Evolutionary conservation across 2,797 vertebrate genomes (phyloP).

Genomic region (Enteromius anoplus): DNA sequence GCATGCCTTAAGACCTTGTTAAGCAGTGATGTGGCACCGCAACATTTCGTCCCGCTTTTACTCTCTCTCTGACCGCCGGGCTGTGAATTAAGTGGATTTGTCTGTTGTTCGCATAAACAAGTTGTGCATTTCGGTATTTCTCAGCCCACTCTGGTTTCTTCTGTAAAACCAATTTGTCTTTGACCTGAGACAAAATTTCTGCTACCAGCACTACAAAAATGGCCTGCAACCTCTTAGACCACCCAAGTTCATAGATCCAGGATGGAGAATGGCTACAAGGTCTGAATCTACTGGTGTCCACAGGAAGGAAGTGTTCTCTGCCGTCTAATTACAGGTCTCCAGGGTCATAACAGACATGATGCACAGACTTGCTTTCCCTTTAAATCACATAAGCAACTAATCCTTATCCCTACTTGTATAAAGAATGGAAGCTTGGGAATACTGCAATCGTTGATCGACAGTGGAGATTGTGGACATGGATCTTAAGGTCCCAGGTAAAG

Average conservation of each 20-base stretch:
- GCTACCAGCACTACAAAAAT: not conserved
- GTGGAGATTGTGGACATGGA: constrained; percentile 30
- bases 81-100: constrained; percentile 24
- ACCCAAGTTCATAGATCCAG: constrained; percentile 34
- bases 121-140: not conserved
- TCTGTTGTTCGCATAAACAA: constrained; percentile 43
- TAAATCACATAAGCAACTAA: constrained; percentile 25
- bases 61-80: constrained; percentile 17
- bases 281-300: constrained; percentile 12
- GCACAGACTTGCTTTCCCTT: constrained; percentile 22
- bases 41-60: constrained; percentile 18
- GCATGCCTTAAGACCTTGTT: constrained; percentile 39
- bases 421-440: constrained; percentile 7
- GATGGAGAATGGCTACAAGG: not conserved
- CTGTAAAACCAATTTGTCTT: constrained; percentile 19
- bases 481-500: constrained; percentile 44
- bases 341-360: constrained; percentile 23
- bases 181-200: not conserved
- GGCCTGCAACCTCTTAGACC: constrained; percentile 25
- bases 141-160: constrained; percentile 7
- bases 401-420: not conserved
- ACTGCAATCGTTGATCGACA: constrained; percentile 8
- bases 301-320: constrained; percentile 37
- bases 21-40: constrained; percentile 44
- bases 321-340: constrained; percentile 19